Percentiles rank a stretch among this genome's conserved stretches.
Evolutionary conservation across 2,113 vertebrate genomes (phyloP).

Genomic region (Otus sunia): DNA sequence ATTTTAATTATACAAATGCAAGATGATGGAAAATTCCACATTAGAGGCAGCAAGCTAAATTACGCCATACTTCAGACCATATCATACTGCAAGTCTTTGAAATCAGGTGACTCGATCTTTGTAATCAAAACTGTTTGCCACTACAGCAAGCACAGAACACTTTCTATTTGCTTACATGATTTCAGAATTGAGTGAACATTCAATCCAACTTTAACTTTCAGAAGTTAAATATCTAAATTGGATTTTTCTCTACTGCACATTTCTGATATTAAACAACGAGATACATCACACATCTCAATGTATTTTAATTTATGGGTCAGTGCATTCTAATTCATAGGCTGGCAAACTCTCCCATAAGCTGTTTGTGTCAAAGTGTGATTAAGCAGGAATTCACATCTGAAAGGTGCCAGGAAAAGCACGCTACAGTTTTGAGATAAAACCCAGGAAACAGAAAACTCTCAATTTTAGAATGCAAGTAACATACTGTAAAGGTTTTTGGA

Average conservation of each 20-base stretch:
- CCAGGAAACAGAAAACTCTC: neutral
- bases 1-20: neutral
- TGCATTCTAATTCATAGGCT: neutral
- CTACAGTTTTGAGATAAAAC: neutral
- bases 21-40: neutral
- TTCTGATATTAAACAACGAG: neutral
- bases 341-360: neutral
- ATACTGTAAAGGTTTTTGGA: neutral
- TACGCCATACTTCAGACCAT: neutral
- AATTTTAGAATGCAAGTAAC: neutral
- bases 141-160: neutral
- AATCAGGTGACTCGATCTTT: neutral
- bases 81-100: neutral
- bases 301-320: neutral
- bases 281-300: neutral
- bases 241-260: neutral
- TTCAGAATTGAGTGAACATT: neutral
- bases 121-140: neutral
- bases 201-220: neutral
- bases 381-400: neutral
- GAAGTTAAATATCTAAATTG: neutral
- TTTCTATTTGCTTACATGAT: neutral
- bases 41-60: neutral
- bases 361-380: neutral
- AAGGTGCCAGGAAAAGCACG: neutral